A percentile compares a stretch with the other conserved stretches of the same genome.
phyloP scores from a whole-genome alignment of 2,888 invertebrate species.

The Pollenia amentaria region DNA sequence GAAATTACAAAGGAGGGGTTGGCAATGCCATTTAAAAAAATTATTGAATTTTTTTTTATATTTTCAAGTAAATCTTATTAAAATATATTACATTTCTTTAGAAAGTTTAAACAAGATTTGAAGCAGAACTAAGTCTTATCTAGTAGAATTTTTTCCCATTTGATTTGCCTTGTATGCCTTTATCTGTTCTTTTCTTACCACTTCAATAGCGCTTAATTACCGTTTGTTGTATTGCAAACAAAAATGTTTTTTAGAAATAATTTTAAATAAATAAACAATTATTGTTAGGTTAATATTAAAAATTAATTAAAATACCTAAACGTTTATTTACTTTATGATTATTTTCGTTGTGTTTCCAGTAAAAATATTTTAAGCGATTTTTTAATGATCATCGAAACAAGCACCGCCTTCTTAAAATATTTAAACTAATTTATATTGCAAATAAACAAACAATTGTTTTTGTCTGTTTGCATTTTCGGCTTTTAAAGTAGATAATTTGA shows the following conservation, averaged over 20 bases:
- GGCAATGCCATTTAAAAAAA: too few species aligned
- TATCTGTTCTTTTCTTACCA: too few species aligned
- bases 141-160: too few species aligned
- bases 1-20: too few species aligned
- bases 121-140: too few species aligned
- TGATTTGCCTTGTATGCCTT: too few species aligned
- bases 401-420: conserved; percentile 71
- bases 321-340: conserved; percentile 34
- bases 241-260: neutral
- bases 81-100: too few species aligned
- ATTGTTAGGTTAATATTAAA: conserved; percentile 5
- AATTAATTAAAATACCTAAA: conserved; percentile 30
- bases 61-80: too few species aligned
- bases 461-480: conserved; percentile 26
- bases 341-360: conserved; percentile 16
- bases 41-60: too few species aligned
- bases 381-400: conserved; percentile 16
- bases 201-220: too few species aligned
- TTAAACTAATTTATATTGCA: conserved; percentile 52
- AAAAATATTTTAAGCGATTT: conserved; percentile 20
- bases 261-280: neutral
- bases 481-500: conserved; percentile 3
- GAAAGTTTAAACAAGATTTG: too few species aligned
- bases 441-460: conserved; percentile 30
- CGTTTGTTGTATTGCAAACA: neutral